A percentile compares a stretch with the other conserved stretches of the same genome.
These are phyloP conservation scores for Zaprionus obscuricornis DNA, from an alignment of 2,888 invertebrate species.

Conservation along the genomic window DNA sequence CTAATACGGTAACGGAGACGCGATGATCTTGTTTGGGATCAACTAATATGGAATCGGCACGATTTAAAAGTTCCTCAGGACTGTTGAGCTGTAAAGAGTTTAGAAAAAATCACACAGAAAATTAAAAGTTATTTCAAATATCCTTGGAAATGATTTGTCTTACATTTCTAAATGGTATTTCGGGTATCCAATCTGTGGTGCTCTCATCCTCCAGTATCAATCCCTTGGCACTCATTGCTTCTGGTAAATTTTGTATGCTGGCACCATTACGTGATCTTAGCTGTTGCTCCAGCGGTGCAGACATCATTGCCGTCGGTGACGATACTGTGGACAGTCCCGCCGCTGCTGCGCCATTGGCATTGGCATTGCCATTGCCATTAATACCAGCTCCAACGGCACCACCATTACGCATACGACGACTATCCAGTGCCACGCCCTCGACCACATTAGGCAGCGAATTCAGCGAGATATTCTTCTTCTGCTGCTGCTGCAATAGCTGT, in stretches of 20 bases:
- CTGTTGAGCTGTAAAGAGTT: conserved; percentile 79
- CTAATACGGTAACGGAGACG: conserved; percentile 80
- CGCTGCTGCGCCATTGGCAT: conserved; percentile 11
- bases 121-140: not conserved
- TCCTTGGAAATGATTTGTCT: no score
- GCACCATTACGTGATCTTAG: conserved; percentile 59
- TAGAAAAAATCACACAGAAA: not conserved
- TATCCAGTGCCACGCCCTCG: conserved; percentile 76
- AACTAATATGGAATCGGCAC: conserved; percentile 80
- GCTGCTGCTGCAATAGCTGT: conserved; percentile 64
- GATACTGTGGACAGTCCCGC: conserved; percentile 61
- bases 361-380: not conserved
- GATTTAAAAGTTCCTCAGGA: conserved; percentile 80
- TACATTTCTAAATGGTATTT: conserved; percentile 96
- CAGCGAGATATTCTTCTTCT: conserved; percentile 78
- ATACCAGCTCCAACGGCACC: conserved; percentile 28
- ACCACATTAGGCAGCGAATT: conserved; percentile 79
- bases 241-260: conserved; percentile 63
- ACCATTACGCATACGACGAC: conserved; percentile 56
- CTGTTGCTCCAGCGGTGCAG: conserved; percentile 58
- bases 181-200: conserved; percentile 94
- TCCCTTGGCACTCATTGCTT: conserved; percentile 83
- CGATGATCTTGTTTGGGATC: conserved; percentile 79
- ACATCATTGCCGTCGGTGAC: conserved; percentile 71
- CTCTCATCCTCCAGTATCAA: conserved; percentile 89